Conservation (phyloP, 2,888 invertebrate species). For the Meiosimyza decipiens region DNA sequence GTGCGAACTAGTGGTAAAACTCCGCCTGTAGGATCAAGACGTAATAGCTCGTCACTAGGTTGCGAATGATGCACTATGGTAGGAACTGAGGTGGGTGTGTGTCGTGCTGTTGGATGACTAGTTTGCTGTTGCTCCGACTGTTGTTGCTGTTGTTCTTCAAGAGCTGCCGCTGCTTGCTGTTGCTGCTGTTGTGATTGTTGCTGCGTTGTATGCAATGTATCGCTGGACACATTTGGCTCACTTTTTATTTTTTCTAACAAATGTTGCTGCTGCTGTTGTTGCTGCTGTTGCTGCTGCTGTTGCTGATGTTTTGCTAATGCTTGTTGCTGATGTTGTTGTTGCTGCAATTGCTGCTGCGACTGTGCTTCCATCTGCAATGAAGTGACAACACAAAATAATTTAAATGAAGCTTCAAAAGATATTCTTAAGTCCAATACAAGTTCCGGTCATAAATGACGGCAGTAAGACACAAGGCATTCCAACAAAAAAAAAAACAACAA, state of each 20-base stretch:
- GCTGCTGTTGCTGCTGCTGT: constrained; percentile 50
- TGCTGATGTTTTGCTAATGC: constrained; percentile 49
- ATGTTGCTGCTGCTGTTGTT: constrained; percentile 52
- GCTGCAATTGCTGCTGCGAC: constrained; percentile 55
- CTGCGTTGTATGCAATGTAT: constrained; percentile 51
- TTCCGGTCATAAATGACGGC: constrained; percentile 38
- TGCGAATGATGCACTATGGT: constrained; percentile 40
- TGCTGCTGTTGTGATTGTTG: constrained; percentile 51
- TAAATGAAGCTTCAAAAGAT: background rate
- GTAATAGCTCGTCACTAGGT: constrained; percentile 41
- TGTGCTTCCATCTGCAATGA: constrained; percentile 65
- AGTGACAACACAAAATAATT: constrained; percentile 54
- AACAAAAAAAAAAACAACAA: constrained; percentile 14
- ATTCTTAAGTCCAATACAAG: constrained; percentile 21
- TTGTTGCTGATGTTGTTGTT: constrained; percentile 50
- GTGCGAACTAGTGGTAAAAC: constrained; percentile 52
- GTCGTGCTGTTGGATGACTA: constrained; percentile 29
- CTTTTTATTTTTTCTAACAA: constrained; percentile 59
- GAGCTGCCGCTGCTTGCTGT: constrained; percentile 47
- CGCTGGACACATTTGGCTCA: constrained; percentile 49
- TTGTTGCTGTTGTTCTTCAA: constrained; percentile 46
- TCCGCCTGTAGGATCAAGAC: constrained; percentile 28
- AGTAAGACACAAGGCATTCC: constrained; percentile 4
- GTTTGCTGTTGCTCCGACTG: constrained; percentile 46
- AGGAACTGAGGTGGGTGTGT: constrained; percentile 31